Percentiles rank a stretch among this genome's conserved stretches.
These are phyloP conservation scores for Ooceraea biroi DNA, from an alignment of 1,140 invertebrate genomes.

Conservation along the genomic window DNA sequence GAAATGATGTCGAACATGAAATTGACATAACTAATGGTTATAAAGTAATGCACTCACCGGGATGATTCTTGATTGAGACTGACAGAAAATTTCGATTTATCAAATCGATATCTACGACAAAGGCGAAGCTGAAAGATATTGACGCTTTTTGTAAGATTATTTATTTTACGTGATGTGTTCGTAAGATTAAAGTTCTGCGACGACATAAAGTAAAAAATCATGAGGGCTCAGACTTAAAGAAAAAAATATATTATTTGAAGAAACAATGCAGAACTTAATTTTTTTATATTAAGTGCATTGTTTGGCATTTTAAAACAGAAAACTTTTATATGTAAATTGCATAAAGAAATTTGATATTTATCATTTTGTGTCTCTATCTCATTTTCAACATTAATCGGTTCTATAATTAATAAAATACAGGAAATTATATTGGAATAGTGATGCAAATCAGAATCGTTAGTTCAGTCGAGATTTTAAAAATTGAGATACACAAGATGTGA, in stretches of 20 bases:
- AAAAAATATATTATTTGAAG: background rate
- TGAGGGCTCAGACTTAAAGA: background rate
- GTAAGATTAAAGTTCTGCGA: conserved; percentile 7
- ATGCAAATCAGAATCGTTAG: background rate
- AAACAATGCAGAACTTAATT: background rate
- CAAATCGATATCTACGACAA: conserved; percentile 28
- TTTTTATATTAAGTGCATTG: background rate
- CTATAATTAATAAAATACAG: background rate
- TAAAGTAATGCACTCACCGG: conserved; percentile 36
- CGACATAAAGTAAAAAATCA: too few species aligned
- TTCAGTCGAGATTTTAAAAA: too few species aligned
- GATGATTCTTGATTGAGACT: conserved; percentile 16
- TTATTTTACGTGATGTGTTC: background rate
- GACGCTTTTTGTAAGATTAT: background rate
- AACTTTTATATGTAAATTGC: background rate
- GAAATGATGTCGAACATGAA: conserved; percentile 29
- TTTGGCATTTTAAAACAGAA: background rate
- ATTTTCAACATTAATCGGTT: background rate
- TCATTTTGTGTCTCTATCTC: background rate
- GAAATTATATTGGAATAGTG: background rate
- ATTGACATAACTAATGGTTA: conserved; percentile 61
- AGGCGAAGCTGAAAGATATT: background rate
- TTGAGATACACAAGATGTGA: too few species aligned
- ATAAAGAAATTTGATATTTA: background rate
- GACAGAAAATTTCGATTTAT: conserved; percentile 37